Evolutionary conservation across 2,888 invertebrate genomes (phyloP), one percentile per base, ranked within the genome.

Genomic region (Volucella inflata): DNA sequence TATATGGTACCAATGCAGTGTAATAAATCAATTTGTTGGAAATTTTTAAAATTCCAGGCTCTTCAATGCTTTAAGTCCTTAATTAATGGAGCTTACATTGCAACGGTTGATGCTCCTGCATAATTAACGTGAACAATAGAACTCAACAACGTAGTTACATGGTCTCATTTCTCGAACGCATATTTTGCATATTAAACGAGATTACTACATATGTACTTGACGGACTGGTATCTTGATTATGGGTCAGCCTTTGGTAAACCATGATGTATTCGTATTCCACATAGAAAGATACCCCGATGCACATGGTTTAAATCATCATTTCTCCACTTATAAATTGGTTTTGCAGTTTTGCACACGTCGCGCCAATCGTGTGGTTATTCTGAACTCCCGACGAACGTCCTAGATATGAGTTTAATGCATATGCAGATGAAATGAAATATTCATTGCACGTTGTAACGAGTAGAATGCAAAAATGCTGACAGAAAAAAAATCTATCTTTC

Each of bases 181-280:
- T 30, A 65, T 38, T 71, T 76, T 71, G 50, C 70, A 76, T 65
- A 65, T 46, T 46, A 46, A n/a, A 64, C 51, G 17, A 36, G 16
- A 30, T 62, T 42, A 53, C 51, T 53, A 30, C 44, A n/a, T n/a
- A n/a, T n/a, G 53, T 74, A 57, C 81, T 70, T 76, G 64, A 51
- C 81, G 42, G 46, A 8, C 60, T 36, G 71, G 55, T 60, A 82
- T 65, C 60, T 67, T 48, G 36, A 51, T 82, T 71, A 67, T 71
- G 30, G 65, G 82, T 77, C 82, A 78, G 50, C 21, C 30, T 30
- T 30, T 30, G 6, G 30, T 30, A 30, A 30, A 6, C 30, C 30
- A 30, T 30, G 6, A 6, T 30, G 6, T 30, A 30, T 30, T 30
- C 30, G 30, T 30, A 30, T 30, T 30, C 6, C 1, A 30, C 30